Base-by-base conservation (phyloP, 2,888 invertebrate species). In the Calameuta pallipes region DNA sequence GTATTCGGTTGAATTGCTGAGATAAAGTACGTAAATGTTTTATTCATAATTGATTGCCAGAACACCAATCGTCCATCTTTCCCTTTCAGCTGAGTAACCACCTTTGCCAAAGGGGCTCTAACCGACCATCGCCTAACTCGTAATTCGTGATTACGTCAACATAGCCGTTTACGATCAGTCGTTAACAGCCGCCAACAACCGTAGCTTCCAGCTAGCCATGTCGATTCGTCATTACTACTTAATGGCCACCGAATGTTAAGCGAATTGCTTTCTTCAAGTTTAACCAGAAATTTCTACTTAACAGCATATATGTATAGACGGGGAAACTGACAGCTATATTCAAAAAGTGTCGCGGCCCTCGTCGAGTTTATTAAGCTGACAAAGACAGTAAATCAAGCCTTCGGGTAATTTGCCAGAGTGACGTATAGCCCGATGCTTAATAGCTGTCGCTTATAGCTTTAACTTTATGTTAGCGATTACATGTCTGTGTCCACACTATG, bases 71-170 rank as follows among this genome's bases (percentile, higher is more conserved):
- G 23, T 56, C 23, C 23, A 23, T 56, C 23, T 23, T 56, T 23
- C 56, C 56, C 9, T 56, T 23, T 56, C 9, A 56, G 56, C 56
- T 56, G 56, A 56, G 6, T 56, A 56, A 23, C 56, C 56, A 56
- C 23, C 56, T 56, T 23, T 23, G 23, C 6, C 23, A 23, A 56
- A 56, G 56, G 56, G 23, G 56, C 56, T 56, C 56, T 56, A 56
- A 56, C 56, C 23, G 56, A 23, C 56, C 75, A 75, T 75, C 41
- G 13, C 9, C 75, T 41, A 33, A 75, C 30, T 41, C 41, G 41
- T 75, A 56, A 75, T 68, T 70, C 36, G 69, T 73, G 77, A 70
- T 76, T 75, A 75, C 78, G 74, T 70, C 78, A 77, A 78, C 56
- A 23, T 9, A 15, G 23, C 56, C 56, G 56, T 56, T 56, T 56